A percentile compares a stretch with the other conserved stretches of the same genome.
Evolutionary conservation across 1,140 invertebrate species (phyloP).

Genomic region (Zaprionus gabonicus): DNA sequence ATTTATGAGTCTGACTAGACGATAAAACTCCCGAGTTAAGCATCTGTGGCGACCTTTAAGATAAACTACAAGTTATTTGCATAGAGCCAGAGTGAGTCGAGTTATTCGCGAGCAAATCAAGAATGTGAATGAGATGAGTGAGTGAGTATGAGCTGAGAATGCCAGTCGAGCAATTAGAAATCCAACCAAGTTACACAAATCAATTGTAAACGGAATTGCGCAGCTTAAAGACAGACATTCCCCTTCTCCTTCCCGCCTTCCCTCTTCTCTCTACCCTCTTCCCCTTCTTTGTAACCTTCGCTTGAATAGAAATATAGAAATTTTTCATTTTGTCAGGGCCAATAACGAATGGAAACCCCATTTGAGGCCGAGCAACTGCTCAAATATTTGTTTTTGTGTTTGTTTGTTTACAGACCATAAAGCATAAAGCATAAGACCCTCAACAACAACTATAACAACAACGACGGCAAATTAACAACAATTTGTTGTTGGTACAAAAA

Average conservation of each 20-base stretch:
- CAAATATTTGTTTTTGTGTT: constrained; percentile 58
- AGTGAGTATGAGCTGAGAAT: constrained; percentile 16
- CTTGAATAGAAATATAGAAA: constrained; percentile 32
- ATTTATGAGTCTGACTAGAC: constrained; percentile 18
- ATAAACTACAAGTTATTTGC: constrained; percentile 21
- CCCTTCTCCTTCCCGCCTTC: background rate
- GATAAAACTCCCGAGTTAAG: constrained; percentile 5
- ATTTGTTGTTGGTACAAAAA: constrained; percentile 43
- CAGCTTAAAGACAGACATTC: constrained; percentile 40
- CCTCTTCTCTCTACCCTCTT: background rate
- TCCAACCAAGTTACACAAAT: constrained; percentile 23
- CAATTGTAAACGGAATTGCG: constrained; percentile 68
- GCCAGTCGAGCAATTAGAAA: constrained; percentile 21
- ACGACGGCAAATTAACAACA: constrained; percentile 46
- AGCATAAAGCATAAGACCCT: constrained; percentile 23
- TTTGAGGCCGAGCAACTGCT: constrained; percentile 47
- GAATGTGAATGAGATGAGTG: background rate
- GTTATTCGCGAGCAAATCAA: constrained; percentile 11
- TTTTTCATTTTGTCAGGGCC: constrained; percentile 36
- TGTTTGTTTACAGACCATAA: constrained; percentile 15
- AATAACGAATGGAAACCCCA: constrained; percentile 42
- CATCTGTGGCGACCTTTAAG: constrained; percentile 22
- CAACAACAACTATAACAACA: constrained; percentile 53
- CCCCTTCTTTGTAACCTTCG: background rate
- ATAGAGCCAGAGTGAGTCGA: constrained; percentile 3